Conservation (phyloP, 2,797 vertebrate genomes). For the Halcyon badia region DNA sequence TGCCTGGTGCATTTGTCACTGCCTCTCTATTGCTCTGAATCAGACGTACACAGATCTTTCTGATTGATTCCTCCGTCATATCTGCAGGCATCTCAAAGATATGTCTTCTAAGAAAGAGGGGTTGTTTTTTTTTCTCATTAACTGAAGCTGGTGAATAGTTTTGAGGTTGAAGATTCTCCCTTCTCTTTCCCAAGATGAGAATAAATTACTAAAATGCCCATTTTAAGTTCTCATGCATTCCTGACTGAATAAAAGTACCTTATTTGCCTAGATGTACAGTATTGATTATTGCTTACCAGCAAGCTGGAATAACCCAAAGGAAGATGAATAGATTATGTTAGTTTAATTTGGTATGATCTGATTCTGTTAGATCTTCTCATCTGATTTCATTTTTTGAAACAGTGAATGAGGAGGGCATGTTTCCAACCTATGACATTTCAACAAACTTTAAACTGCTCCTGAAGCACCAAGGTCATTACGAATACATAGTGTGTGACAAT, state of each 20-base stretch:
- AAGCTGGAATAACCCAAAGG: background rate
- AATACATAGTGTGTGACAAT: background rate
- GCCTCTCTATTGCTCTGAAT: background rate
- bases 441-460: background rate
- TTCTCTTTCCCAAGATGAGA: conserved; percentile 21
- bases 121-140: background rate
- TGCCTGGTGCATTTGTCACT: background rate
- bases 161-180: background rate
- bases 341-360: conserved; percentile 11
- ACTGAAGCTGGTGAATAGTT: background rate
- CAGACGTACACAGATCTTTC: background rate
- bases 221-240: conserved; percentile 19
- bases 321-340: conserved; percentile 35
- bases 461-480: background rate
- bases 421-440: conserved; percentile 11
- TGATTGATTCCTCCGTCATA: background rate
- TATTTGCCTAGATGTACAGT: conserved; percentile 14
- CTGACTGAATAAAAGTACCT: background rate
- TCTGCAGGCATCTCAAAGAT: background rate
- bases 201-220: conserved; percentile 5
- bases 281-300: background rate
- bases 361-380: conserved; percentile 39
- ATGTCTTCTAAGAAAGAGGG: background rate
- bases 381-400: background rate
- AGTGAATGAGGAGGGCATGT: background rate